These are phyloP conservation scores for Trachemys scripta DNA, from an alignment of 2,113 vertebrate species.

Conservation along the genomic window DNA sequence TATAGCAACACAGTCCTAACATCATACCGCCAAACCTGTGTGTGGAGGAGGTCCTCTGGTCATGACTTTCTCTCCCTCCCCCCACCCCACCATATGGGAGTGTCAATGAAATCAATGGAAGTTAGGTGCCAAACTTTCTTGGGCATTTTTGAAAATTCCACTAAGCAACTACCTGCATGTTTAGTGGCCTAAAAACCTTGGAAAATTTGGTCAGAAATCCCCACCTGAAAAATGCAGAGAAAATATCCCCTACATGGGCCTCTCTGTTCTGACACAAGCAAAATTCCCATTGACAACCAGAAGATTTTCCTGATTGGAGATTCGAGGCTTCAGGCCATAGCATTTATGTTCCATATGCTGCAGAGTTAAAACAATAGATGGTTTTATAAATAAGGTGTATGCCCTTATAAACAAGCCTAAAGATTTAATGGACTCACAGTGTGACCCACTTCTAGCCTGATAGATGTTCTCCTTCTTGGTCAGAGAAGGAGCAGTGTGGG, in stretches of 20 bases:
- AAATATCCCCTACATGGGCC: rapidly evolving
- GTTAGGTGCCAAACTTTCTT: neutral
- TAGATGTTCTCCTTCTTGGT: neutral
- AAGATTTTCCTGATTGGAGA: neutral
- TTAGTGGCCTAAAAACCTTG: neutral
- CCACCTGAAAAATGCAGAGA: neutral
- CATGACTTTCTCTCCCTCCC: too few species aligned
- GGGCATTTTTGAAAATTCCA: neutral
- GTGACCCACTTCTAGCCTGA: neutral
- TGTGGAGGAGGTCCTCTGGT: too few species aligned
- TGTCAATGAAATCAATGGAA: neutral
- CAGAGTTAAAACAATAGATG: neutral
- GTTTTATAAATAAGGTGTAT: neutral
- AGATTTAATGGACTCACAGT: neutral
- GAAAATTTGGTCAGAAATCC: neutral
- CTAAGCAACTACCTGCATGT: rapidly evolving
- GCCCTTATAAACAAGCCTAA: neutral
- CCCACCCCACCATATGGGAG: neutral
- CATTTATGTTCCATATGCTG: neutral
- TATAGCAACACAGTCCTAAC: neutral
- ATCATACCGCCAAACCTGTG: neutral
- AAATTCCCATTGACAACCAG: neutral
- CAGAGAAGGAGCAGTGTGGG: neutral
- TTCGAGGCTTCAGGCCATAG: neutral
- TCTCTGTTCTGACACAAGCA: neutral